A percentile compares a stretch with the other conserved stretches of the same genome.
Evolutionary conservation across 2,888 invertebrate species (phyloP).

Genomic region (Diarsia dahlii): DNA sequence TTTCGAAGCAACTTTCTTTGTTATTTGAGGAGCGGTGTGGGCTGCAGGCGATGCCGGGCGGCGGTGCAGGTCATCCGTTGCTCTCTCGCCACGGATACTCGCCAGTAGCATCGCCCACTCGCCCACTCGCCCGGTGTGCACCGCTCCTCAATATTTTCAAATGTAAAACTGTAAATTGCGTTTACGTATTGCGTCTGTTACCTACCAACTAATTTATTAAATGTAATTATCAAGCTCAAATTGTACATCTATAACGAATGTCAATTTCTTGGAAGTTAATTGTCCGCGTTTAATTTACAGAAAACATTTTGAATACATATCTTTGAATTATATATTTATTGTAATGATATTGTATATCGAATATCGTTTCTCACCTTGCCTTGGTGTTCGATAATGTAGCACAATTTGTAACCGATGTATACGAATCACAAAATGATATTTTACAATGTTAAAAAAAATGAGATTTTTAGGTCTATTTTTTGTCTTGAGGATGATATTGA

Average conservation of each 20-base stretch:
- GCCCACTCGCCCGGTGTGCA: constrained; percentile 48
- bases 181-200: constrained; percentile 81
- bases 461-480: constrained; percentile 89
- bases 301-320: constrained; percentile 85
- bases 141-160: constrained; percentile 60
- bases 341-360: constrained; percentile 79
- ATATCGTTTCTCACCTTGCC: constrained; percentile 88
- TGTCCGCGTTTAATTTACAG: constrained; percentile 87
- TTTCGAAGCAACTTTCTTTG: constrained; percentile 72
- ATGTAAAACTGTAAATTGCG: constrained; percentile 71
- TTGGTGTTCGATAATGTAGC: constrained; percentile 89
- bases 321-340: constrained; percentile 87
- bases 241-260: constrained; percentile 84
- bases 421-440: constrained; percentile 89
- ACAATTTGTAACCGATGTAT: constrained; percentile 91
- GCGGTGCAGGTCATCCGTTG: constrained; percentile 32
- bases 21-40: constrained; percentile 61
- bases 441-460: constrained; percentile 89
- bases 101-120: constrained; percentile 22
- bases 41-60: constrained; percentile 41
- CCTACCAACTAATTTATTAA: constrained; percentile 78
- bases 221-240: constrained; percentile 81
- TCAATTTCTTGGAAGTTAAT: constrained; percentile 82
- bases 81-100: constrained; percentile 28
- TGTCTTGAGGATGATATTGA: constrained; percentile 83